Evolutionary conservation across 2,888 invertebrate species (phyloP).

Genomic region (Nowickia ferox): DNA sequence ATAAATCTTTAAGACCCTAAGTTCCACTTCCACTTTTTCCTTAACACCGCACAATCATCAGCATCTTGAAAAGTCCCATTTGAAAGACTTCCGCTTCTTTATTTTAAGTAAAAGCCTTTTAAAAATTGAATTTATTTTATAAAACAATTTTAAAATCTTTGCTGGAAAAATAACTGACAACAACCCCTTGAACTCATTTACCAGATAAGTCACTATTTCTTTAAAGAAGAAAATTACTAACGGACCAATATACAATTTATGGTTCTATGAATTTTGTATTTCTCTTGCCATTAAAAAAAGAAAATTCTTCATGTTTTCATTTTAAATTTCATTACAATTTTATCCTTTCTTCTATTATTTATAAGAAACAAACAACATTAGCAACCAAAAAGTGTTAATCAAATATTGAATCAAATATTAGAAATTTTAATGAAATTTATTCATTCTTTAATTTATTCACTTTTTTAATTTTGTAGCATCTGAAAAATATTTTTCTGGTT

Average conservation of each 20-base stretch:
- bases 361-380: too few species aligned
- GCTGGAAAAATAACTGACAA: not conserved
- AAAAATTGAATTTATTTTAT: conserved; percentile 10
- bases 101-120: conserved; percentile 35
- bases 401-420: conserved; percentile 53
- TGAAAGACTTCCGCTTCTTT: conserved; percentile 58
- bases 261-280: conserved; percentile 62
- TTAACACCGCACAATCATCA: conserved; percentile 13
- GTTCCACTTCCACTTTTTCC: not conserved
- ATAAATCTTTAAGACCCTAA: conserved; percentile 28
- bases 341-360: not conserved
- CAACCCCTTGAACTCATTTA: not conserved
- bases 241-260: conserved; percentile 45
- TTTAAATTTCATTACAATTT: not conserved
- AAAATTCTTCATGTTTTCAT: not conserved
- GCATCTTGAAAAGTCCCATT: conserved; percentile 54
- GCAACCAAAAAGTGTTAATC: conserved; percentile 52
- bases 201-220: not conserved
- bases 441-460: conserved; percentile 23
- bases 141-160: conserved; percentile 14
- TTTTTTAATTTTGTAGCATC: conserved; percentile 14
- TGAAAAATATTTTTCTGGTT: conserved; percentile 28
- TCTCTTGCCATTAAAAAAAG: conserved; percentile 3
- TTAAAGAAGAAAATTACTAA: conserved; percentile 18
- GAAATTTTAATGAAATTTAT: conserved; percentile 47